Evolutionary conservation across 2,888 invertebrate species (phyloP).

Genomic region (Harmothoe impar): DNA sequence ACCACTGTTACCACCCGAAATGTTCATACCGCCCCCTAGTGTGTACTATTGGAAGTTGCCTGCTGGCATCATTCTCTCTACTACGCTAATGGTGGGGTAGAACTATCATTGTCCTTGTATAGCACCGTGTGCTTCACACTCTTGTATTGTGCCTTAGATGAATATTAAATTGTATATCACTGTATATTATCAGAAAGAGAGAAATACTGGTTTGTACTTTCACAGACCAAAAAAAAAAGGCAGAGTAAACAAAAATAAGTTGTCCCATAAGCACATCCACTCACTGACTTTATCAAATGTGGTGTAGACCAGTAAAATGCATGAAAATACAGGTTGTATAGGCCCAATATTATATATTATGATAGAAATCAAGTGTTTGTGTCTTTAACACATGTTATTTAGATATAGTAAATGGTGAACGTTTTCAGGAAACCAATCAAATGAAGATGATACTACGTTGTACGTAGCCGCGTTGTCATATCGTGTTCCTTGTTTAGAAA

Average conservation of each 20-base stretch:
- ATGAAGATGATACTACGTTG: neutral
- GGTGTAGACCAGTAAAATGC: neutral
- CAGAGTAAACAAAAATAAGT: neutral
- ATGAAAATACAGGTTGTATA: neutral
- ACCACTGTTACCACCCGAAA: neutral
- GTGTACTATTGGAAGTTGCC: neutral
- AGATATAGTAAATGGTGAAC: no score
- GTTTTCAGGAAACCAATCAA: neutral
- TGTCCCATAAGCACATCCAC: neutral
- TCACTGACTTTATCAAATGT: neutral
- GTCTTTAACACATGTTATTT: no score
- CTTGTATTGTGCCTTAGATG: constrained; percentile 34
- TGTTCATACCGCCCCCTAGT: neutral
- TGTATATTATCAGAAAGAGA: neutral
- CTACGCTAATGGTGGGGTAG: neutral
- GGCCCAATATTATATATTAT: neutral
- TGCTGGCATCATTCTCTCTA: neutral
- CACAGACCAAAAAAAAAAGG: neutral
- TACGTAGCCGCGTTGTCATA: neutral
- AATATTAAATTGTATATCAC: neutral
- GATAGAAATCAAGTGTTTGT: no score
- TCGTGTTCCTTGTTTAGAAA: neutral
- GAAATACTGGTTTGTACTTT: no score
- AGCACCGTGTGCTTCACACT: neutral
- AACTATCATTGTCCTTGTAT: neutral